Evolutionary conservation across 2,888 invertebrate genomes (phyloP), one percentile per base, ranked within the genome.

Genomic region (Melikaiella ostensackeni): DNA sequence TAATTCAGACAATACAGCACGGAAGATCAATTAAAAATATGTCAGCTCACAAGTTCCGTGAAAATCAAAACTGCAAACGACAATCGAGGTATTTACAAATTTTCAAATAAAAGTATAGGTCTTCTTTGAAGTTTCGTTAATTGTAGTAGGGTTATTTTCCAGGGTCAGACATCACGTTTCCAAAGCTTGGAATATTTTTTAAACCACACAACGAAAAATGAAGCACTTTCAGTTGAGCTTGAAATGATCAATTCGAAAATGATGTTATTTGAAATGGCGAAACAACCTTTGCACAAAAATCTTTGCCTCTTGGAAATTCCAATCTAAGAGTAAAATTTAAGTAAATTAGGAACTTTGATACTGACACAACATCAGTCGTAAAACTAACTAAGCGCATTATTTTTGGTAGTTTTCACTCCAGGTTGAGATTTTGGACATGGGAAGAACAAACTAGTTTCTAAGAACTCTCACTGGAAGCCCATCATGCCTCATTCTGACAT

Each of bases 401-500:
- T 64, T 64, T 38, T 21, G 19, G 64, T 6, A 42, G 16, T 24
- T 11, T 19, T 30, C 4, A 42, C 42, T 33, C 35, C 21, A 6
- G 30, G 63, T 63, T 62, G 24, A 63, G 3, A 21, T 55, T 55
- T 21, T 55, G 3, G 9, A 9, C 21, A 21, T 21, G 16, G 27
- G 13, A 11, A n/a, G n/a, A n/a, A 35, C 42, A 74, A 33, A 21
- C 55, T 82, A 90, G 78, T 88, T 87, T 78, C 86, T 88, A 63
- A 89, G 86, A 8, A 91, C 89, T n/a, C 83, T 87, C 24, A 90
- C 91, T 8, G 91, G 91, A 75, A 89, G 78, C 21, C 90, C 91
- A 27, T 86, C 85, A 82, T 91, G 91, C 57, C 89, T 88, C 84
- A 89, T 83, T 79, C 91, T 86, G 24, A 91, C 84, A 79, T 91